A percentile compares a stretch with the other conserved stretches of the same genome.
phyloP scores from a whole-genome alignment of 2,113 vertebrate genomes.

The Rhodinocichla rosea region DNA sequence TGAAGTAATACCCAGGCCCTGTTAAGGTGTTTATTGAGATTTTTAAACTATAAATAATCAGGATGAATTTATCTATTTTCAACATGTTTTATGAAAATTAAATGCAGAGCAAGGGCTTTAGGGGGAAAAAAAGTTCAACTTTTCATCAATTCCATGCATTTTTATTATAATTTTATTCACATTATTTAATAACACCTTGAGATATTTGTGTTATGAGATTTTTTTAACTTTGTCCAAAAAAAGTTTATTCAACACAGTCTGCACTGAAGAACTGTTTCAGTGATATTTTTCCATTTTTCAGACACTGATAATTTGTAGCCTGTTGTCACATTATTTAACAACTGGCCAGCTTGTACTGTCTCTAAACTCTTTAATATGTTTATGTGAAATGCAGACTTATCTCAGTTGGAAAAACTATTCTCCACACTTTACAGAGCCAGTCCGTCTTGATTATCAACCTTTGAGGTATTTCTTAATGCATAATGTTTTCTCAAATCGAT shows the following conservation, averaged over 20 bases:
- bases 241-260: not conserved
- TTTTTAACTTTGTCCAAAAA: not conserved
- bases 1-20: not conserved
- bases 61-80: not conserved
- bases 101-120: not conserved
- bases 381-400: not conserved
- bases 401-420: not conserved
- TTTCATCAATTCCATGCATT: not conserved
- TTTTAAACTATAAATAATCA: not conserved
- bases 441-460: not conserved
- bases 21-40: not conserved
- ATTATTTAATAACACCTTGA: not conserved
- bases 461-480: not conserved
- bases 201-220: not conserved
- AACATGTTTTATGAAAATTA: not conserved
- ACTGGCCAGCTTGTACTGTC: not conserved
- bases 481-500: not conserved
- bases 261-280: not conserved
- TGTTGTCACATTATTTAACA: not conserved
- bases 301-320: not conserved
- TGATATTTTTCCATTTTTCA: not conserved
- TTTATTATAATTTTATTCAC: not conserved
- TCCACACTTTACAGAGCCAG: not conserved
- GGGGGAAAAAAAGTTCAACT: rapidly evolving
- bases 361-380: not conserved